Conservation (phyloP, 1,140 invertebrate species). For the Heterodera schachtii region DNA sequence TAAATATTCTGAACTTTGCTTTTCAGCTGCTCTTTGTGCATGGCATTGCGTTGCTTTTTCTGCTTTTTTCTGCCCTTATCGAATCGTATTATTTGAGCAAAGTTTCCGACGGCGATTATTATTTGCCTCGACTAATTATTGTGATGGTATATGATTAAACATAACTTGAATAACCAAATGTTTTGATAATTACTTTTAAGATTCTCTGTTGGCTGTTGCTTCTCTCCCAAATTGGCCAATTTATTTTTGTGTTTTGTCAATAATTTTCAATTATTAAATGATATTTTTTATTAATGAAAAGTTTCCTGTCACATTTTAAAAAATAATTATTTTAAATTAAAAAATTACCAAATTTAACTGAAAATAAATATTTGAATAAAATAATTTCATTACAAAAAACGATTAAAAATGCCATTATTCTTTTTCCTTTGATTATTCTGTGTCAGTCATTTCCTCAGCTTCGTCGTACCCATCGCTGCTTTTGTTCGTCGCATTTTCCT, state of each 20-base stretch:
- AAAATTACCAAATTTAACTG: no score
- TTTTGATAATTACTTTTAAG: slow-evolving; percentile 10
- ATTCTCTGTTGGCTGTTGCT: slow-evolving; percentile 31
- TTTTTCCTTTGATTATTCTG: no score
- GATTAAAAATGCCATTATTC: no score
- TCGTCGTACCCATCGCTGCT: not conserved
- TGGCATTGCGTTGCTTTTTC: slow-evolving; percentile 1
- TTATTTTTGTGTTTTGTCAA: slow-evolving; percentile 33
- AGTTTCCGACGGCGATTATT: slow-evolving; percentile 13
- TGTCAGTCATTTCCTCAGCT: not conserved
- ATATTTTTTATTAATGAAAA: no score
- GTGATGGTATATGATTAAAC: slow-evolving; percentile 22
- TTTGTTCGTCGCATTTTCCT: not conserved
- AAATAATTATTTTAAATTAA: no score
- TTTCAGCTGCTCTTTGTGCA: slow-evolving; percentile 32
- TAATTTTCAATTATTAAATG: not conserved
- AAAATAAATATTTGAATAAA: no score
- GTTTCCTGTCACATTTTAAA: no score
- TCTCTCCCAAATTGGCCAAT: slow-evolving; percentile 28
- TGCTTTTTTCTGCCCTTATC: slow-evolving; percentile 16
- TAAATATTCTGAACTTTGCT: not conserved
- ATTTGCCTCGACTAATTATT: slow-evolving; percentile 15
- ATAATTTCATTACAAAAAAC: no score
- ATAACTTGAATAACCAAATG: not conserved
- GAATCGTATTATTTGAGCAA: slow-evolving; percentile 30